These are phyloP conservation scores for Delia radicum DNA, from an alignment of 1,140 invertebrate genomes.

Conservation along the genomic window DNA sequence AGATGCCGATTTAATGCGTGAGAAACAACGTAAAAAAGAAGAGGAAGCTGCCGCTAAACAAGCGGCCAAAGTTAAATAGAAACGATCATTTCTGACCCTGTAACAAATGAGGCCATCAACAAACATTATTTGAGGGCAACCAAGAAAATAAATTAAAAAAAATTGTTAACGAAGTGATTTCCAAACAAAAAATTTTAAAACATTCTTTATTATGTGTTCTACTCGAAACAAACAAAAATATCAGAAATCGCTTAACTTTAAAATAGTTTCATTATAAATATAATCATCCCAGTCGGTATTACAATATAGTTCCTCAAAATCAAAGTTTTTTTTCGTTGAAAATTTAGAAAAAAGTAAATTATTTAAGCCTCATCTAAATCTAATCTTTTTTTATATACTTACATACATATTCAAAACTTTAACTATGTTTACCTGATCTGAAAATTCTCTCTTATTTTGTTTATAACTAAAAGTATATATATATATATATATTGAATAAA, in stretches of 20 bases:
- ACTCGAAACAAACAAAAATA: background rate
- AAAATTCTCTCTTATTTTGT: no score
- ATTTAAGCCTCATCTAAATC: no score
- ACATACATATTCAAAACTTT: no score
- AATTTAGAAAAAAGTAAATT: no score
- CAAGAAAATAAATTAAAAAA: background rate
- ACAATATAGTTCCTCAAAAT: background rate
- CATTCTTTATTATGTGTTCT: background rate
- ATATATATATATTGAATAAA: no score
- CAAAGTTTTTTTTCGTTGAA: no score
- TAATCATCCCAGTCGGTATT: background rate
- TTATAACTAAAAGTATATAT: no score
- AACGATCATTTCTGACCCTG: background rate
- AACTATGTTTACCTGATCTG: no score
- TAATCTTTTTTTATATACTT: no score
- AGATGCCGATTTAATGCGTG: slow-evolving; percentile 79
- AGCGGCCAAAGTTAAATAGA: slow-evolving; percentile 23
- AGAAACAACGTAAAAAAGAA: slow-evolving; percentile 73
- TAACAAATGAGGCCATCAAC: background rate
- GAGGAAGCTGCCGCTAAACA: slow-evolving; percentile 53
- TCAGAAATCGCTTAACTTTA: background rate
- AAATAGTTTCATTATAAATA: background rate
- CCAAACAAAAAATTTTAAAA: background rate
- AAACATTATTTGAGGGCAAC: no score
- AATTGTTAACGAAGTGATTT: background rate